Evolutionary conservation across 2,113 vertebrate species (phyloP).

Genomic region (Muntiacus reevesi): DNA sequence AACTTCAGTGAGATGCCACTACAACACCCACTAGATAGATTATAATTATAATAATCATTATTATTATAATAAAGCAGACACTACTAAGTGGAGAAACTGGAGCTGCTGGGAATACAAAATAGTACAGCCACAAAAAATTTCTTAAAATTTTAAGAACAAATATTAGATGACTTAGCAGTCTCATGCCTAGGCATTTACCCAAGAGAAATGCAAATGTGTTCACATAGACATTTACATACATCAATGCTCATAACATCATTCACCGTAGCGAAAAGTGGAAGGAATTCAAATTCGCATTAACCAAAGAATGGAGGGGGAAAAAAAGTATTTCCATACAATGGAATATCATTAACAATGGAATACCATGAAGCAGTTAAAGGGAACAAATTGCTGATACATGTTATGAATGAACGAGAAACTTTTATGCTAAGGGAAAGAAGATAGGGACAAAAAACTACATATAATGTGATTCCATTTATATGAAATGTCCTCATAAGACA

Average conservation of each 20-base stretch:
- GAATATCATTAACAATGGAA: neutral
- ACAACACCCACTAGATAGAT: neutral
- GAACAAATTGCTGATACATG: neutral
- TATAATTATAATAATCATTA: neutral
- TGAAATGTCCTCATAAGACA: neutral
- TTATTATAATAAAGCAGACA: neutral
- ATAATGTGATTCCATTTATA: neutral
- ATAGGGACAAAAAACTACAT: neutral
- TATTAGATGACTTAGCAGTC: neutral
- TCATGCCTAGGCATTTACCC: neutral
- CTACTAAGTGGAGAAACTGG: neutral
- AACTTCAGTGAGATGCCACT: neutral
- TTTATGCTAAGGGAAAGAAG: neutral
- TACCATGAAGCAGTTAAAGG: neutral
- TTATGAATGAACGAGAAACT: neutral
- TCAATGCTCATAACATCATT: neutral
- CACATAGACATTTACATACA: neutral
- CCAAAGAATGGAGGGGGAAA: neutral
- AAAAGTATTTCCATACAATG: neutral
- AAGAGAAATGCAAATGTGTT: neutral
- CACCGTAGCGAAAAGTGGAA: neutral
- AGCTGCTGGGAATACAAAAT: neutral
- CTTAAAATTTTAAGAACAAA: neutral
- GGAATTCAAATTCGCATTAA: neutral
- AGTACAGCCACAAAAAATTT: neutral